A percentile compares a stretch with the other conserved stretches of the same genome.
Evolutionary conservation across 1,140 invertebrate genomes (phyloP).

Genomic region (Cepaea nemoralis): DNA sequence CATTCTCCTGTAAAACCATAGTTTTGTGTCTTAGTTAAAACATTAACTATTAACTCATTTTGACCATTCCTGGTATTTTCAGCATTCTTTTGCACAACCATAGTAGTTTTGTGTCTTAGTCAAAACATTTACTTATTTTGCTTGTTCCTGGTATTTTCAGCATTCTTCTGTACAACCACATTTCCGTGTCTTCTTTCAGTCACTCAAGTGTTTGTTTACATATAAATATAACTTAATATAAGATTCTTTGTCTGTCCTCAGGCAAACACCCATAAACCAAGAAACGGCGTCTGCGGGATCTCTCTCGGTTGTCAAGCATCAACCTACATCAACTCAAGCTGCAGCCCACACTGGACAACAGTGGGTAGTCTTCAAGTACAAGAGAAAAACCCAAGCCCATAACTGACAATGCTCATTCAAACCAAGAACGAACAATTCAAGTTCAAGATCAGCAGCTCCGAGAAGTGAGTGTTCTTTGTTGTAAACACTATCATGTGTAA

Average conservation of each 20-base stretch:
- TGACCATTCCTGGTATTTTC: too few relatives aligned
- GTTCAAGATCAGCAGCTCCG: not conserved
- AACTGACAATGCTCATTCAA: not conserved
- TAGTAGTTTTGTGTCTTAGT: too few relatives aligned
- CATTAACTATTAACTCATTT: too few relatives aligned
- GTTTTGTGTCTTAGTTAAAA: too few relatives aligned
- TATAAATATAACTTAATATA: not conserved
- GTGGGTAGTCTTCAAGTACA: not conserved
- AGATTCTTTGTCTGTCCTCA: not conserved
- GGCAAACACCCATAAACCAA: not conserved
- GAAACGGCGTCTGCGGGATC: not conserved
- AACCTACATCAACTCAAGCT: not conserved
- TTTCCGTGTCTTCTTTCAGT: too few relatives aligned
- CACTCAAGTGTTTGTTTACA: not conserved
- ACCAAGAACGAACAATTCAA: not conserved
- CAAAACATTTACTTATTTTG: too few relatives aligned
- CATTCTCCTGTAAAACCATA: too few relatives aligned
- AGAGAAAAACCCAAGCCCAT: not conserved
- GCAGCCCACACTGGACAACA: too few relatives aligned
- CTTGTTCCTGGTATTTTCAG: too few relatives aligned
- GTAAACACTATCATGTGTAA: too few relatives aligned
- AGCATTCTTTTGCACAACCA: too few relatives aligned
- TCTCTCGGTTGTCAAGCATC: not conserved
- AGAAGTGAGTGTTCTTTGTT: constrained; percentile 1
- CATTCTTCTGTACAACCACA: too few relatives aligned